phyloP scores from a whole-genome alignment of 2,888 invertebrate species.

The Zygaena filipendulae region DNA sequence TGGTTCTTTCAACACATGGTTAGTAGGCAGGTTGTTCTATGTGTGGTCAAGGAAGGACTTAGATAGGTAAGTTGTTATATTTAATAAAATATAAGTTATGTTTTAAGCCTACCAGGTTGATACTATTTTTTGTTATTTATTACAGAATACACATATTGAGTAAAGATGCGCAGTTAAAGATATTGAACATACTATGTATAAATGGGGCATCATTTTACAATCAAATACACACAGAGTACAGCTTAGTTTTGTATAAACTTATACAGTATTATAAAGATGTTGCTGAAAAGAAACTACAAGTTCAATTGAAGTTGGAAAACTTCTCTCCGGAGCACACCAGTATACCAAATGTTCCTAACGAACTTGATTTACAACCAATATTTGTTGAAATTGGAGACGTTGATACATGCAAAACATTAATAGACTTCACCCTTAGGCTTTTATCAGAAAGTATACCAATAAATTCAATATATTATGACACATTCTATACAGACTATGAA shows the following conservation, averaged over 20 bases:
- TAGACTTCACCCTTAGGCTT: conserved; percentile 40
- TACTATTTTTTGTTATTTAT: too few relatives aligned
- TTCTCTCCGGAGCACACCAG: conserved; percentile 50
- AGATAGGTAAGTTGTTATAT: conserved; percentile 37
- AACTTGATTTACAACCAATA: conserved; percentile 49
- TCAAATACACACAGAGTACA: conserved; percentile 57
- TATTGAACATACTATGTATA: conserved; percentile 59
- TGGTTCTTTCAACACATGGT: conserved; percentile 72
- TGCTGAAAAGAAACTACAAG: conserved; percentile 12
- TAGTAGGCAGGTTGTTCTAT: conserved; percentile 74
- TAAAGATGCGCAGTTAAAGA: conserved; percentile 66
- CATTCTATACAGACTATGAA: conserved; percentile 23
- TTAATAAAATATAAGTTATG: conserved; percentile 20
- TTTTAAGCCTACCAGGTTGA: too few relatives aligned
- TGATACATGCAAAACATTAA: conserved; percentile 37
- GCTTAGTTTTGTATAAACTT: conserved; percentile 41
- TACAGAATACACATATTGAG: conserved; percentile 60
- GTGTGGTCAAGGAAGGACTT: conserved; percentile 66
- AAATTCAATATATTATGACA: conserved; percentile 33
- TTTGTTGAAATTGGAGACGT: conserved; percentile 40
- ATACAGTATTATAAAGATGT: conserved; percentile 45
- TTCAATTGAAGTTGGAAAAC: conserved; percentile 36
- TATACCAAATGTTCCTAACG: conserved; percentile 30
- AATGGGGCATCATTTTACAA: conserved; percentile 61
- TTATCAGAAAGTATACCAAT: conserved; percentile 41